Conservation (phyloP, 1,140 invertebrate species). For the Ooceraea biroi region DNA sequence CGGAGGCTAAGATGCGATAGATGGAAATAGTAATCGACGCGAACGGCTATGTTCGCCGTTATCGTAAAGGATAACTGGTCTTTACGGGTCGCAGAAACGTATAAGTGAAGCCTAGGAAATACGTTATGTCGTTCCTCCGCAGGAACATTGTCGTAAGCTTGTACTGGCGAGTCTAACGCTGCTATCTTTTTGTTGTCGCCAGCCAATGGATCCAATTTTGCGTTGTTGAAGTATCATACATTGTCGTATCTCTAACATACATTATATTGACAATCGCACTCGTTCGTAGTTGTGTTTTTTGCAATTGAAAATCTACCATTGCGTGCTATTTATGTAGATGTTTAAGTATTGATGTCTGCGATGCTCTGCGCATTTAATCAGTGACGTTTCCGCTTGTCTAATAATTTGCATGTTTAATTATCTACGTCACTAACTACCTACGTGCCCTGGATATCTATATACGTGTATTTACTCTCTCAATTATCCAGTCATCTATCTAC, state of each 20-base stretch:
- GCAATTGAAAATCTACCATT: conserved; percentile 14
- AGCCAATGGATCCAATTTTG: neutral
- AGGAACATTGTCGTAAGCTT: conserved; percentile 49
- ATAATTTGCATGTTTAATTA: conserved; percentile 34
- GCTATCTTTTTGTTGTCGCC: neutral
- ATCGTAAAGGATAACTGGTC: conserved; percentile 59
- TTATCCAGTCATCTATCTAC: conserved; percentile 34
- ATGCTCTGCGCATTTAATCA: conserved; percentile 33
- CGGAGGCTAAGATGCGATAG: neutral
- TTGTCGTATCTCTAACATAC: neutral
- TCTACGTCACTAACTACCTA: conserved; percentile 45
- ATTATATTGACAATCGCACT: neutral
- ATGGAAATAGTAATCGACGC: conserved; percentile 52
- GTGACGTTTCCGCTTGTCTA: conserved; percentile 18
- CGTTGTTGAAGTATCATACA: neutral
- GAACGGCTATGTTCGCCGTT: conserved; percentile 44
- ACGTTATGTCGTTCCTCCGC: conserved; percentile 32
- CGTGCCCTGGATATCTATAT: conserved; percentile 14
- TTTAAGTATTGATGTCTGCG: conserved; percentile 22
- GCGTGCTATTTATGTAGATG: neutral
- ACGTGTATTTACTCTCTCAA: conserved; percentile 30
- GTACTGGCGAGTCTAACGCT: conserved; percentile 13
- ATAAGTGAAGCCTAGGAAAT: conserved; percentile 33
- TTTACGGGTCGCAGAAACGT: conserved; percentile 46
- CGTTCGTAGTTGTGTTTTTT: neutral